Base-by-base conservation (phyloP, 2,888 invertebrate species). In the Coelogynopora nodosa region DNA sequence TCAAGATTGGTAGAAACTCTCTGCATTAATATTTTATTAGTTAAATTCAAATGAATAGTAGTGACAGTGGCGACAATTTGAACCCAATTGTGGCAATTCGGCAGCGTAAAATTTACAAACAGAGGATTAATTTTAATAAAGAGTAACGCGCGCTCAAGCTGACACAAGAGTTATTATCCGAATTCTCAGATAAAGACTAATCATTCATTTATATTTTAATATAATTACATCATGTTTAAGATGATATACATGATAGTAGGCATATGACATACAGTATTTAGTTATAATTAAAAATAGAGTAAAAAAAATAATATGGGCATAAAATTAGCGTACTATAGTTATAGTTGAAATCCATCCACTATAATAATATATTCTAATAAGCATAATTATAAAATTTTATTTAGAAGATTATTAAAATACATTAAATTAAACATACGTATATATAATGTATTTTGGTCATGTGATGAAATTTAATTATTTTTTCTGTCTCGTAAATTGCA, bases 51-150 rank as follows among this genome's bases (percentile, higher is more conserved):
- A 49, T 49, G 49, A 18, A 49, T 49, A 49, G 49, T 18, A 49
- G 18, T 49, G 49, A 49, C 49, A 5, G 18, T 49, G 49, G 18
- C 18, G 49, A 49, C 49, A 49, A 49, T 49, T 49, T 49, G 49
- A 49, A 49, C 49, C 49, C 49, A 49, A 49, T 49, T 10, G 49
- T 49, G 49, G 18, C 18, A 49, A 49, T 49, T 49, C 49, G 49
- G 49, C 49, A 5, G 49, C 49, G 49, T 49, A 49, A 49, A 80
- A 80, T 80, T 26, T 80, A 80, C n/a, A 80, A 80, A 80, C 26
- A 80, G 80, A 2, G 80, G 28, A 80, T 80, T 80, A 80, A 80
- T 80, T 80, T 80, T 27, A 23, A 80, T 26, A 23, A 5, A 23
- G 28, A 26, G 23, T 80, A 80, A 80, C n/a, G 2, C 80, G 26